These are phyloP conservation scores for Apoda limacodes DNA, from an alignment of 2,888 invertebrate genomes.

Conservation along the genomic window DNA sequence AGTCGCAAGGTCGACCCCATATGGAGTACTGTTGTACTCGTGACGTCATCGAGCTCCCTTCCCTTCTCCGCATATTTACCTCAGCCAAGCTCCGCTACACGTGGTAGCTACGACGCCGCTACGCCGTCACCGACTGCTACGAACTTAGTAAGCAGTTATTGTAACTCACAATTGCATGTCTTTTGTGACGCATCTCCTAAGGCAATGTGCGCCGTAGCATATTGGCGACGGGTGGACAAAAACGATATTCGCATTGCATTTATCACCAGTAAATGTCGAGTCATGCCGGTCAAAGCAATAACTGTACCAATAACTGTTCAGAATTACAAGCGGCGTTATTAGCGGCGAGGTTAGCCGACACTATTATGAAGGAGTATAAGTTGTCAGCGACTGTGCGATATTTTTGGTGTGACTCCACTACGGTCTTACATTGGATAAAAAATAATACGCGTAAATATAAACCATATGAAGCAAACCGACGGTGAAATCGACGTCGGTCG, in stretches of 20 bases:
- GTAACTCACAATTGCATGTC: slow-evolving; percentile 12
- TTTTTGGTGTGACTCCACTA: slow-evolving; percentile 14
- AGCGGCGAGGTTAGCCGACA: slow-evolving; percentile 9
- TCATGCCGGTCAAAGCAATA: slow-evolving; percentile 7
- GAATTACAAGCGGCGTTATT: slow-evolving; percentile 12
- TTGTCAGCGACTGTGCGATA: neutral
- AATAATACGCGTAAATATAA: slow-evolving; percentile 13
- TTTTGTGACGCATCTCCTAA: slow-evolving; percentile 11
- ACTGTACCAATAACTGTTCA: slow-evolving; percentile 10
- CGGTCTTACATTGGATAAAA: slow-evolving; percentile 14
- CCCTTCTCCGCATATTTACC: too few species aligned
- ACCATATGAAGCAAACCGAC: slow-evolving; percentile 17
- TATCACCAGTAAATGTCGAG: slow-evolving; percentile 9
- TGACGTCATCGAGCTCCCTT: too few species aligned
- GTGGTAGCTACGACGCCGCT: too few species aligned
- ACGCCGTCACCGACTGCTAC: too few species aligned
- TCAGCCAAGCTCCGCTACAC: too few species aligned
- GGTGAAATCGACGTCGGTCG: slow-evolving; percentile 16
- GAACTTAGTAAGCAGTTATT: neutral
- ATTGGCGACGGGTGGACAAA: slow-evolving; percentile 11
- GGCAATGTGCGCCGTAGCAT: slow-evolving; percentile 12
- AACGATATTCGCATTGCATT: slow-evolving; percentile 6
- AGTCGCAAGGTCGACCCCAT: too few species aligned
- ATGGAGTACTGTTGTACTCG: too few species aligned
- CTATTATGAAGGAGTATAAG: slow-evolving; percentile 9